Evolutionary conservation across 2,113 vertebrate genomes (phyloP), one percentile per base, ranked within the genome.

Genomic region (Synodontis membranacea): DNA sequence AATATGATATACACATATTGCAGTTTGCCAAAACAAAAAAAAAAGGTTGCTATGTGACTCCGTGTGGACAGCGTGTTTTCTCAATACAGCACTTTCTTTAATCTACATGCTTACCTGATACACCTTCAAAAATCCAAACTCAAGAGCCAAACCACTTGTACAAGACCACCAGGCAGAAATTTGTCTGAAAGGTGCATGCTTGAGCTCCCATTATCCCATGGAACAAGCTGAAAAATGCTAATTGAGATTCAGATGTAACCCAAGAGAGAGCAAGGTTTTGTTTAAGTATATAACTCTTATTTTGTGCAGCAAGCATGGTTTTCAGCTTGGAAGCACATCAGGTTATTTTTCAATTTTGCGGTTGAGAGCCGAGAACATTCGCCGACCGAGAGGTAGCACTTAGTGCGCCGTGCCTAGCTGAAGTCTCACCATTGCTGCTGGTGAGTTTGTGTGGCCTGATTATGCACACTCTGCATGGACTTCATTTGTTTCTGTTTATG

Each of bases 311-410:
- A 60, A 83, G 88, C 84, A 90, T 87, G 86, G 88, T 89, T 89
- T 88, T 88, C 84, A 88, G 89, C 90, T 88, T 92, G 89, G 90
- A 92, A 88, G 84, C 79, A 87, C 28, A 82, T 92, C 90, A 89
- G 88, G 81, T 90, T 89, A 89, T 93, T 93, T 92, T 92, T 93
- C 91, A 92, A 92, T 93, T 92, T 90, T 92, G 93, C 64, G 91
- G 93, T 92, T 90, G 87, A 92, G 90, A 92, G 92, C 90, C 91
- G 85, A 93, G 91, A 93, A 91, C 72, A 85, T 92, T 91, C 50
- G 31, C 34, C 10, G 60, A 81, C 76, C 50, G 58, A 39, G 56
- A 62, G 54, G 84, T 74, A 60, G 39, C 52, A 52, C 86, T 84
- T 72, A 80, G 37, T 58, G 81, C 80, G 68, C 84, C 14, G 21